Base-by-base conservation (phyloP, 2,113 vertebrate species). In the Coryphaenoides rupestris region DNA sequence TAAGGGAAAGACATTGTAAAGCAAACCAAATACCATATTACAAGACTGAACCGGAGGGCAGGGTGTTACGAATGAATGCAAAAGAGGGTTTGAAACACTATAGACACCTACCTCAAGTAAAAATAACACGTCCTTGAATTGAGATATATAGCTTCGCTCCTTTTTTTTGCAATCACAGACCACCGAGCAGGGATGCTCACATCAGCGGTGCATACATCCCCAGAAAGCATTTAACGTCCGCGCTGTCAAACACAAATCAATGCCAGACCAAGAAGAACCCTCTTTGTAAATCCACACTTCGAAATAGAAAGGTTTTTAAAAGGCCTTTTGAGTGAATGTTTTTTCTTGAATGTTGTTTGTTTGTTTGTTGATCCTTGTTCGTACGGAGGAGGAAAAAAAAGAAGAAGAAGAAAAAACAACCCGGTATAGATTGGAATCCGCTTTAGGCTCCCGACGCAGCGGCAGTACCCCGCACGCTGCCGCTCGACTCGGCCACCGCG, bases 21-120 rank as follows among this genome's bases (percentile, higher is more conserved):
- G 63, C 68, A 82, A n/a, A 83, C 63, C 56, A 63, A 75, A 75
- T 81, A 75, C 62, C 14, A 52, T 75, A 75, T 79, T 75, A 82
- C 70, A 71, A 85, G 74, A 83, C 72, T 72, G 66, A 81, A 72
- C n/a, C 61, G 74, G 33, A 73, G 59, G 69, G 60, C 65, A 74
- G 55, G 68, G 72, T 75, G 69, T 72, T 79, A 86, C 70, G 82
- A 83, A 86, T 84, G 76, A 70, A 88, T 81, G 76, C 67, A 85
- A 85, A n/a, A 89, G 84, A 91, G 84, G 87, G 79, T 75, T 86
- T 73, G 82, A 88, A 86, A 88, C 74, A 75, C 87, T 86, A n/a
- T n/a, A 79, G 89, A 90, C 91, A 93, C 91, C 92, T 94, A 93
- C 94, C 93, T 94, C 90, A 84, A 84, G 76, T 84, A 82, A 83